Evolutionary conservation across 2,797 vertebrate species (phyloP).

Genomic region (Furcifer pardalis): DNA sequence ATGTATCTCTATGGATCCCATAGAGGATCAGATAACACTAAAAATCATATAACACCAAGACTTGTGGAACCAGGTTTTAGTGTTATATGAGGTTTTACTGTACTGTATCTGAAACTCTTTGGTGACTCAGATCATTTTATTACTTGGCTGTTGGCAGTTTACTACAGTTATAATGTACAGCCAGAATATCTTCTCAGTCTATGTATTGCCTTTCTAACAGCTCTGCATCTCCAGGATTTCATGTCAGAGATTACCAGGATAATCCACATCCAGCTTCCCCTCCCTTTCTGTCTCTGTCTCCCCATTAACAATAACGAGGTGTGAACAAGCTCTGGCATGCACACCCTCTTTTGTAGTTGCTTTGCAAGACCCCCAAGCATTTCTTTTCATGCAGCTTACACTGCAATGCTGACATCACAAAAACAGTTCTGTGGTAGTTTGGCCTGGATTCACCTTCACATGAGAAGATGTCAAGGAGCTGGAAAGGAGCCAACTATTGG

Average conservation of each 20-base stretch:
- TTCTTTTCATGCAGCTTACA: constrained; percentile 56
- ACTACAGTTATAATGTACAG: no score
- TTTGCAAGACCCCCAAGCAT: constrained; percentile 48
- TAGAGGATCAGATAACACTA: no score
- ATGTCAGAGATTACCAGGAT: no score
- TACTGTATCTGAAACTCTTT: neutral
- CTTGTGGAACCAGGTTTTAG: no score
- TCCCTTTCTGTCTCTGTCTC: neutral
- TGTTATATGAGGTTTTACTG: no score
- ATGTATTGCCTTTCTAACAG: neutral
- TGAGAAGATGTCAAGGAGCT: constrained; percentile 54
- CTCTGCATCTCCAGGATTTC: neutral
- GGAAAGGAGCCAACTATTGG: constrained; percentile 63
- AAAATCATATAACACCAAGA: no score
- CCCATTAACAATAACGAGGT: constrained; percentile 26
- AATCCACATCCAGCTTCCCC: neutral
- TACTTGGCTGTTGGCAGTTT: neutral
- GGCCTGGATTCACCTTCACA: constrained; percentile 66
- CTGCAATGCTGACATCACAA: constrained; percentile 50
- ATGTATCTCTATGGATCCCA: no score
- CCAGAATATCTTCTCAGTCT: neutral
- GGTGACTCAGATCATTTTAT: neutral
- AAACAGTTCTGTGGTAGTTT: constrained; percentile 60
- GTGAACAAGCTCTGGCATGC: constrained; percentile 52
- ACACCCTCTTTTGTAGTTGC: constrained; percentile 41